Conservation (phyloP, 2,888 invertebrate genomes). For the Leucania comma region DNA sequence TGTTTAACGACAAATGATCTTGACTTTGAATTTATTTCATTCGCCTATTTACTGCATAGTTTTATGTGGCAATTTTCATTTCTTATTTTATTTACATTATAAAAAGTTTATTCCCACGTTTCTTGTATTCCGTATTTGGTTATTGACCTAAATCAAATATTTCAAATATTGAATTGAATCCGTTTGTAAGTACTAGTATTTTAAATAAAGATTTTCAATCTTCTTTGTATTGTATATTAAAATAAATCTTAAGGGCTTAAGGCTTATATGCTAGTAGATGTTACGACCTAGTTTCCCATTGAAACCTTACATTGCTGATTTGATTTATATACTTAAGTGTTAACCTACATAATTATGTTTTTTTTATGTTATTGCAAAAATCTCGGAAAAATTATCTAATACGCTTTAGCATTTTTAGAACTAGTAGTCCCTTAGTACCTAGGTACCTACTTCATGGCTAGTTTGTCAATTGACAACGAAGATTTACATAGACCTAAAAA, state of each 20-base stretch:
- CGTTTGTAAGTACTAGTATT: too few species aligned
- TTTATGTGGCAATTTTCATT: conserved; percentile 31
- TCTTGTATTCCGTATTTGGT: conserved; percentile 5
- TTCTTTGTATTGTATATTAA: too few species aligned
- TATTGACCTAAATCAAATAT: conserved; percentile 10
- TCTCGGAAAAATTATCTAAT: neutral
- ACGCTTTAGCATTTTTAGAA: neutral
- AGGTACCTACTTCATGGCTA: too few species aligned
- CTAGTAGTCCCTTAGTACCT: too few species aligned
- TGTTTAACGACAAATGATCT: conserved; percentile 34
- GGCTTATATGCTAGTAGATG: conserved; percentile 18
- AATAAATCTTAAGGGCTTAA: neutral
- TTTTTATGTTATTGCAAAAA: neutral
- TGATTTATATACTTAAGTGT: conserved; percentile 13
- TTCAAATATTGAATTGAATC: too few species aligned
- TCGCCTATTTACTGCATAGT: conserved; percentile 8
- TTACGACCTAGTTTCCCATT: conserved; percentile 38
- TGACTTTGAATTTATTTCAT: conserved; percentile 40
- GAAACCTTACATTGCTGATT: conserved; percentile 51
- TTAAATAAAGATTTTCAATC: too few species aligned
- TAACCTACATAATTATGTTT: conserved; percentile 32
- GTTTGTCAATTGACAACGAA: too few species aligned
- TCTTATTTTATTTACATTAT: conserved; percentile 20
- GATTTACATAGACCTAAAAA: neutral
- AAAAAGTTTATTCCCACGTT: conserved; percentile 5